Base-by-base conservation (phyloP, 2,888 invertebrate species). In the Amphipyra berbera region DNA sequence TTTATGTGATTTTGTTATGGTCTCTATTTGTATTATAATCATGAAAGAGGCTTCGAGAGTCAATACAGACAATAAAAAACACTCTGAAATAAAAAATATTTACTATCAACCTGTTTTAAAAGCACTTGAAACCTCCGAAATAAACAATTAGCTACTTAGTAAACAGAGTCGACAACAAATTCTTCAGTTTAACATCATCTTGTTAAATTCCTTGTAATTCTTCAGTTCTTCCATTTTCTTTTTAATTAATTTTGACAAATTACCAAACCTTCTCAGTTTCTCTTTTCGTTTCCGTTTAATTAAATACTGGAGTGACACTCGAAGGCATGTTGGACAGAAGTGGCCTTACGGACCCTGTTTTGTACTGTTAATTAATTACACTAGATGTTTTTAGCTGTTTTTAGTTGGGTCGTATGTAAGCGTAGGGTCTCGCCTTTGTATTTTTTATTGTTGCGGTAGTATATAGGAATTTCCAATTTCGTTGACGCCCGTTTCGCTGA, bases 221-320 rank as follows among this genome's bases (percentile, higher is more conserved):
- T 86, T 88, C 83, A 88, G 86, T 86, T 84, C 82, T 82, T 88
- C 84, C 88, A 90, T 90, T 91, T 93, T 92, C 90, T 92, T 94
- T 94, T 94, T 94, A 94, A 95, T 95, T 95, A 94, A 94, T 92
- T 94, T 95, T 94, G 94, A 94, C 94, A 94, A 94, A 95, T 94
- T 92, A 92, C 92, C 92, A 88, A 86, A 90, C 89, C 90, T 90
- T 88, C 92, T 92, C 91, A 89, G 90, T 91, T 93, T 90, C 89
- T 88, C 89, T 90, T 90, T 90, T 87, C 86, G 58, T 75, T 89
- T 90, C 87, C 87, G 82, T 93, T 94, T 94, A 95, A 95, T 95
- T 95, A 95, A 95, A 94, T 93, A 90, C 91, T 93, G 89, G 81
- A 94, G 93, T 94, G 94, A 89, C 94, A 93, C 91, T 92, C 83